Base-by-base conservation (phyloP, 1,140 invertebrate species). In the Holcopasites calliopsidis region DNA sequence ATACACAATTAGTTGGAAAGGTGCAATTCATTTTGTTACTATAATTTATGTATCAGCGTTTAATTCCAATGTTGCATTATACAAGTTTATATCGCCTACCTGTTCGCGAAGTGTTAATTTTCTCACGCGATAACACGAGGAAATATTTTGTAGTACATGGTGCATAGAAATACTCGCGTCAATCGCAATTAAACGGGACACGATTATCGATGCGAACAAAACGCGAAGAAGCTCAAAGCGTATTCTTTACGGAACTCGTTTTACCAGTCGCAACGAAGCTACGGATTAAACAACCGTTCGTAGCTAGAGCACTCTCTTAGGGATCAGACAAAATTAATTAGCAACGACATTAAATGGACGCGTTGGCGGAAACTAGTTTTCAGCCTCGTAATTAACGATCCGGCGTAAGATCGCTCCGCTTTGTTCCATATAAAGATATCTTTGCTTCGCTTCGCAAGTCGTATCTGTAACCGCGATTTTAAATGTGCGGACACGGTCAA, bases 261-360 rank as follows among this genome's bases (percentile, higher is more conserved):
- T 54, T 47, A 66, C 71, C 62, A 70, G 68, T 72, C 42, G 44
- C 10, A 71, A 72, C 57, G 70, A 55, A 61, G 58, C 44, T 2
- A 70, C 79, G 71, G 77, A 82, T 76, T n/a, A n/a, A n/a, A 78
- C 73, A 82, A 84, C 85, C 79, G 83, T 85, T 86, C 76, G 68
- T 75, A 49, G 50, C 50, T 74, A 66, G 71, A 49, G 49, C 28
- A 64, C 61, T 61, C 35, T 71, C 57, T 62, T 54, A 61, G 42
- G 21, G 57, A 62, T 54, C 68, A 33, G 65, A 76, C 23, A 35
- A 71, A 86, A 87, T 86, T 87, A 87, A 87, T 87, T 87, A 86
- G 79, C 84, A 76, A 71, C 75, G 50, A 75, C 82, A 78, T 85
- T 86, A 77, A 84, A 86, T 84, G 86, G 76, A 84, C 83, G 81